These are phyloP conservation scores for Cyclargus thomasi DNA, from an alignment of 1,140 invertebrate genomes.

Conservation along the genomic window DNA sequence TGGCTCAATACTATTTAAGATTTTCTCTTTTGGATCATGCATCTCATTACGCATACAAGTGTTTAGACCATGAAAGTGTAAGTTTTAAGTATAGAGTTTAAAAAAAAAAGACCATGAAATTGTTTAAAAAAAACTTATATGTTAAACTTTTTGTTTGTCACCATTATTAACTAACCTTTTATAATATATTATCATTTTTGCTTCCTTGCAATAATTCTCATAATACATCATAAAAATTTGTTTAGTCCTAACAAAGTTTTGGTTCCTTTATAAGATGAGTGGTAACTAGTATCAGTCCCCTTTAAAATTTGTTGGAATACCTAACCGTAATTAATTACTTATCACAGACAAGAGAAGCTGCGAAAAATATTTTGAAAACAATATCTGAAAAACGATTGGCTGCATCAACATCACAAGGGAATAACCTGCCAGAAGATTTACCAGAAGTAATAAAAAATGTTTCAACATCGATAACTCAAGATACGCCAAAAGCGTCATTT, in stretches of 20 bases:
- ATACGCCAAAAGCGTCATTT: slow-evolving; percentile 51
- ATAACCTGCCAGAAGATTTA: slow-evolving; percentile 46
- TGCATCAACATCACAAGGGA: slow-evolving; percentile 36
- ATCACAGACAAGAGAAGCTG: slow-evolving; percentile 91
- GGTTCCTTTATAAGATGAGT: too few relatives aligned
- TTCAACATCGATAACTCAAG: slow-evolving; percentile 44
- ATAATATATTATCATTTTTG: too few relatives aligned
- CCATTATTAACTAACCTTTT: too few relatives aligned
- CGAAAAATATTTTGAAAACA: slow-evolving; percentile 88
- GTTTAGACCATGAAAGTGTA: slow-evolving; percentile 87
- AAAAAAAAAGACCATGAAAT: too few relatives aligned
- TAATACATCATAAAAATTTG: too few relatives aligned
- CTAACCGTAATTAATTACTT: slow-evolving; percentile 39
- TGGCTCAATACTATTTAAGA: slow-evolving; percentile 92
- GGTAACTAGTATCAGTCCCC: too few relatives aligned
- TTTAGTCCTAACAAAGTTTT: too few relatives aligned
- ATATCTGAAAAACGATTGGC: slow-evolving; percentile 77
- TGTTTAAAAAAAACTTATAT: too few relatives aligned
- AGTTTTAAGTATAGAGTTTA: slow-evolving; percentile 30
- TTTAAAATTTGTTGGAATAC: neutral
- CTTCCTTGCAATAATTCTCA: too few relatives aligned
- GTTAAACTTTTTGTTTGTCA: too few relatives aligned
- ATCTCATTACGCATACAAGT: slow-evolving; percentile 94
- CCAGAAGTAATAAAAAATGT: slow-evolving; percentile 58
- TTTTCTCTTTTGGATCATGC: slow-evolving; percentile 89